phyloP scores from a whole-genome alignment of 2,113 vertebrate species.

The Erinaceus europaeus region DNA sequence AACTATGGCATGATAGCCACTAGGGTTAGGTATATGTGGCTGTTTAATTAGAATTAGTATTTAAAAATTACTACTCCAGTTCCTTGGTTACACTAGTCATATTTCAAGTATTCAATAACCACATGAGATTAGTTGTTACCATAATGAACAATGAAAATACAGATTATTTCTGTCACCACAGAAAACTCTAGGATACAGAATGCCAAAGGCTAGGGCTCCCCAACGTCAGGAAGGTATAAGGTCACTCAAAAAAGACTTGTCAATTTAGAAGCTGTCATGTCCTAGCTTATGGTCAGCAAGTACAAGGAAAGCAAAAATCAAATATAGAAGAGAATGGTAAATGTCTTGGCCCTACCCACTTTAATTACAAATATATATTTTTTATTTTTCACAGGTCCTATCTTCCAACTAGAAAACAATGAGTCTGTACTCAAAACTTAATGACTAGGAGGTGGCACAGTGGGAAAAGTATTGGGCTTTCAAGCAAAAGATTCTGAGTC shows the following conservation, averaged over 20 bases:
- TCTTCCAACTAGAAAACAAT: neutral
- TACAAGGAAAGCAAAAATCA: neutral
- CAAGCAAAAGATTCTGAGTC: no score
- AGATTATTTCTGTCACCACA: neutral
- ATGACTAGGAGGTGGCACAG: neutral
- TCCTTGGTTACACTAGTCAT: neutral
- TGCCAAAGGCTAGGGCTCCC: neutral
- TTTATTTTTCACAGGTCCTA: neutral
- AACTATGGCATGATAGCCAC: neutral
- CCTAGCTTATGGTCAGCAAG: neutral
- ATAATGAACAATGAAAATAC: neutral
- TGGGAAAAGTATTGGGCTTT: no score
- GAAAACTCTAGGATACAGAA: neutral
- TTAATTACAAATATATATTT: neutral
- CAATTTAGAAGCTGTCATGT: neutral
- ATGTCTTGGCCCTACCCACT: neutral
- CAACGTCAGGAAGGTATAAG: neutral
- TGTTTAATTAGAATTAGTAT: neutral
- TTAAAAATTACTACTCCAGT: no score
- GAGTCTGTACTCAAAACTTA: neutral
- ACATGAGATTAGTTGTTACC: neutral
- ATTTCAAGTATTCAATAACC: neutral
- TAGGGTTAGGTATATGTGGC: neutral
- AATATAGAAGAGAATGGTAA: neutral
- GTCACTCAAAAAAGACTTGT: accelerated